Evolutionary conservation across 2,888 invertebrate genomes (phyloP), one percentile per base, ranked within the genome.

Genomic region (Lingula anatina): DNA sequence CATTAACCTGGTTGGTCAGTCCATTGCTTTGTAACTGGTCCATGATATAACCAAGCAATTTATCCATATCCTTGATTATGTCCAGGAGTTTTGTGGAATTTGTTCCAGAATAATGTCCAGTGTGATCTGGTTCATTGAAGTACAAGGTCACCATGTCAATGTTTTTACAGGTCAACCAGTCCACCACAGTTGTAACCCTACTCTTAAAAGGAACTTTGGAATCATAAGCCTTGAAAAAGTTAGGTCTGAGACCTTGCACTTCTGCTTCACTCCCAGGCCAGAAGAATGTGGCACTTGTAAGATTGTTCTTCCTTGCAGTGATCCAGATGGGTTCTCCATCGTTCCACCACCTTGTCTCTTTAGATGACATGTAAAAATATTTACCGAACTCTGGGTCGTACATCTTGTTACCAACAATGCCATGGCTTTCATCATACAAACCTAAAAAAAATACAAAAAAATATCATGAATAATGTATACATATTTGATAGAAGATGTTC

Each of bases 201-300:
- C 79, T 65, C 55, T 78, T 71, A 77, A 82, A 83, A 39, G 81
- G 71, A 1, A 79, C 61, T 5, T 61, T 54, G 60, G 56, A 50
- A 51, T 81, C 70, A 64, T 79, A 84, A 2, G 60, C 26, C 5
- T 43, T 28, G 55, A 55, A 66, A 15, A 56, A 51, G 44, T 70
- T 70, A 15, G 76, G 79, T 15, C 78, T 76, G 47, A 80, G 75
- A 59, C 64, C 66, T 31, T 65, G 60, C 35, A 84, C 85, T 5
- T 76, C 59, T 55, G 77, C 81, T 35, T 80, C 71, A 46, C 80
- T 78, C 2, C 86, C 86, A 3, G 86, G 85, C 86, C 86, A 87
- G 85, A 86, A 68, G 45, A 57, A 66, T 1, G 57, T 56, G 1
- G 61, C 68, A 38, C 62, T 59, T 25, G 40, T 86, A 78, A 85